A percentile compares a stretch with the other conserved stretches of the same genome.
Evolutionary conservation across 2,113 vertebrate species (phyloP).

Genomic region (Lasiurus borealis): DNA sequence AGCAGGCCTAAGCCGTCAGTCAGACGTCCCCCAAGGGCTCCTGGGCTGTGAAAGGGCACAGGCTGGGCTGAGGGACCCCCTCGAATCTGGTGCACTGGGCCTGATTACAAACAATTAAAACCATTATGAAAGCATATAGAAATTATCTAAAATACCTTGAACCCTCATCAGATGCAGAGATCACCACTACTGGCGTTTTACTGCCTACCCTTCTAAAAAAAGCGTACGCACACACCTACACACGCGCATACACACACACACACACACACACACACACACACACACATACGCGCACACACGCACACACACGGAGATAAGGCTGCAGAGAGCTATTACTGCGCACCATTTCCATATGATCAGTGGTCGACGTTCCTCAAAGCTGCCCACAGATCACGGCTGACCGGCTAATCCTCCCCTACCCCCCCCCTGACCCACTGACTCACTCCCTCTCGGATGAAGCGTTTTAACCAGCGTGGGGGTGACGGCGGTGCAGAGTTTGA

Average conservation of each 20-base stretch:
- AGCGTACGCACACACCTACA: accelerated
- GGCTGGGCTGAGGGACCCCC: too few relatives aligned
- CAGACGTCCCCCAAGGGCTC: too few relatives aligned
- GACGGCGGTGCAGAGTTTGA: accelerated
- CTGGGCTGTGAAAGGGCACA: too few relatives aligned
- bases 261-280: too few relatives aligned
- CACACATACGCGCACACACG: neutral
- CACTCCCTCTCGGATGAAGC: neutral
- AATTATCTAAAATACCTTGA: neutral
- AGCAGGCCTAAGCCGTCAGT: too few relatives aligned
- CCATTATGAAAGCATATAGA: neutral
- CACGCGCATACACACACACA: too few relatives aligned
- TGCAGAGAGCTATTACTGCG: accelerated
- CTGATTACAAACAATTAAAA: neutral
- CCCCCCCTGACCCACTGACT: neutral
- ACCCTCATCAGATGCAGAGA: neutral
- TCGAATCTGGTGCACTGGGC: too few relatives aligned
- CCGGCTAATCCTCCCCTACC: neutral
- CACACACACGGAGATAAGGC: neutral
- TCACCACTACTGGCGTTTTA: neutral
- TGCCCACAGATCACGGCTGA: too few relatives aligned
- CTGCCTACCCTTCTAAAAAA: neutral
- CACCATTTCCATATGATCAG: neutral
- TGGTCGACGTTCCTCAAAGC: neutral
- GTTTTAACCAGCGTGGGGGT: accelerated